Base-by-base conservation (phyloP, 2,888 invertebrate species). In the Thymelicus acteon region DNA sequence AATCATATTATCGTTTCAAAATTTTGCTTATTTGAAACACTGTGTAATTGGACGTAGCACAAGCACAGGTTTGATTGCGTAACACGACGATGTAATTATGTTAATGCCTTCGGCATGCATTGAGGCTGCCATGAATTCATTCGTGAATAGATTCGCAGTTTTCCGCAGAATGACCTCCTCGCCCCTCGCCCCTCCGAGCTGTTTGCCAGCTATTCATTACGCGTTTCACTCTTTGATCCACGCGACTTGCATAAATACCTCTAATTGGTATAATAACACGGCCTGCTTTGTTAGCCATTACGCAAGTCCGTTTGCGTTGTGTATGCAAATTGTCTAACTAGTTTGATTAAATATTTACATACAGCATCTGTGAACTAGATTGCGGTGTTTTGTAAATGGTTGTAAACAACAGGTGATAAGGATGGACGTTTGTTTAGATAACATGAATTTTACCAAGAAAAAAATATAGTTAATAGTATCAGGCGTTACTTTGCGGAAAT, bases 211-310 rank as follows among this genome's bases (percentile, higher is more conserved):
- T 47, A 68, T 68, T 68, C 68, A 68, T 65, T 62, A 57, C 62
- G 58, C 58, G 63, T 52, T 37, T 31, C 62, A 62, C 68, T 62
- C 68, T 68, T 68, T 62, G 62, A 62, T 68, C 57, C 57, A 37
- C 49, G 54, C 67, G 44, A 68, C 57, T 68, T 62, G 68, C 62
- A 62, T 68, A 68, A 68, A 68, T 62, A 47, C 31, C 54, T 40
- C 62, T 68, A 62, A 68, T 68, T 61, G 62, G 47, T 62, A 63
- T 69, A 69, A 69, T 48, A 57, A 69, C 68, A 47, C 15, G 48
- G 54, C 24, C 31, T 40, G 67, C 67, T 52, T 64, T 67, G 67
- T 60, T 62, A 47, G 47, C 37, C 37, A 54, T 19, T 62, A 37
- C 52, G 54, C 44, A 52, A 44, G 61, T 54, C 37, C 31, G 62